Conservation (phyloP, 2,888 invertebrate species). For the Chymomyza fuscimana region DNA sequence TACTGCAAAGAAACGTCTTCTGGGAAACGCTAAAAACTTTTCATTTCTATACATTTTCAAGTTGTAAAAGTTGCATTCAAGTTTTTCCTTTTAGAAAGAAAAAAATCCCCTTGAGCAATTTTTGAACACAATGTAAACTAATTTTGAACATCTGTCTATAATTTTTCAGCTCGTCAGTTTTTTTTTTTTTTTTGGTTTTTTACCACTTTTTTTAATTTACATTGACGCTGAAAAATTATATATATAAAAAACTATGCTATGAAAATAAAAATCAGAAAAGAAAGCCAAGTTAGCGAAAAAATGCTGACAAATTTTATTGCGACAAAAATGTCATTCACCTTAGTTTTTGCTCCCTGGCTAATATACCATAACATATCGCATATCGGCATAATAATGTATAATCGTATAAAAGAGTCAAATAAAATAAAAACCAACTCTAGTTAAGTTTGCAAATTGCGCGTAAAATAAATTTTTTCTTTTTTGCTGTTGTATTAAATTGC, state of each 20-base stretch:
- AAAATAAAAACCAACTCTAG: background rate
- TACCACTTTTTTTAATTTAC: background rate
- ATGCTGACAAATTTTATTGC: slow-evolving; percentile 20
- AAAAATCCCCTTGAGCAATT: background rate
- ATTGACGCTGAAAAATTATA: background rate
- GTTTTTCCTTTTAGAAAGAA: background rate
- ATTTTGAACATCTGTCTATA: background rate
- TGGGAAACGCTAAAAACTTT: background rate
- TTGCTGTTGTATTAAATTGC: background rate
- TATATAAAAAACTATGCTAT: background rate
- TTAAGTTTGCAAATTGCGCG: background rate
- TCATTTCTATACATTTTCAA: background rate
- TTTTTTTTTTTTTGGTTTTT: too few species aligned
- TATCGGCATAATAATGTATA: background rate
- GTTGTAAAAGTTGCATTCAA: background rate
- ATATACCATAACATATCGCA: slow-evolving; percentile 10
- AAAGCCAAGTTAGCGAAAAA: slow-evolving; percentile 20
- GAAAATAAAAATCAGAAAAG: background rate
- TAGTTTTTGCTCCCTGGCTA: slow-evolving; percentile 8
- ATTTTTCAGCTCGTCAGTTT: too few species aligned
- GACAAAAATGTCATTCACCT: slow-evolving; percentile 5
- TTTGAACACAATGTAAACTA: background rate
- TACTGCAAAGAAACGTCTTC: background rate
- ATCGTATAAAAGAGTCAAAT: background rate
- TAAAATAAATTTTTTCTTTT: background rate